Base-by-base conservation (phyloP, 2,797 vertebrate genomes). In the Rhynchotus rufescens region DNA sequence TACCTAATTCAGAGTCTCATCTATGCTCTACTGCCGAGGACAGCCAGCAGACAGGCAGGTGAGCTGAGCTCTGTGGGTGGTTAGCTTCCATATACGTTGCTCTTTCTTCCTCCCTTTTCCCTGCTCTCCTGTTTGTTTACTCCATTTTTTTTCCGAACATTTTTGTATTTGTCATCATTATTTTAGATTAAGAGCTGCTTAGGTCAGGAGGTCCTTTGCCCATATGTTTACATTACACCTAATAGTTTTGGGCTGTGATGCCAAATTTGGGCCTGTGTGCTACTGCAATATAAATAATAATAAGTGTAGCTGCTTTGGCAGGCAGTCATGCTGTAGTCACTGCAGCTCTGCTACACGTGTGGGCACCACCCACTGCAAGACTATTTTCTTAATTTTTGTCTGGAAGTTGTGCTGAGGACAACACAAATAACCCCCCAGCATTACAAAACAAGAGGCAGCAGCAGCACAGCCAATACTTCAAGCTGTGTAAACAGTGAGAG, bases 1-100 rank as follows among this genome's bases (percentile, higher is more conserved):
- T 91, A 52, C 60, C 88, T 81, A 92, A 83, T 78, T 49, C 77
- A 67, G 77, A 91, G 22, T 36, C 60, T 81, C 56, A 79, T 84
- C 62, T 82, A 17, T 4, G 12, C 20, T 57, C 0, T 78, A 56
- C 34, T 82, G 79, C 84, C 1, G 7, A 81, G 76, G 30, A 0
- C 0, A 83, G 30, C 36, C 15, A 65, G n/a, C 62, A 83, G 67
- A 60, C 22, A 6, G 60, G 75, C 52, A 82, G 72, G 51, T 51
- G 60, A 92, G 28, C 74, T 10, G 28, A 84, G 15, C 7, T 86
- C 22, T 66, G 51, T 34, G 20, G 75, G 71, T 77, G 13, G 20
- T 82, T 74, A 76, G 30, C 76, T 71, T 38, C 44, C 47, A 7
- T 19, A 25, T 11, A 59, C 45, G 32, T 44, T 57, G 14, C 52